phyloP scores from a whole-genome alignment of 2,113 vertebrate genomes.

The Stomatorhinus ivindoensis region DNA sequence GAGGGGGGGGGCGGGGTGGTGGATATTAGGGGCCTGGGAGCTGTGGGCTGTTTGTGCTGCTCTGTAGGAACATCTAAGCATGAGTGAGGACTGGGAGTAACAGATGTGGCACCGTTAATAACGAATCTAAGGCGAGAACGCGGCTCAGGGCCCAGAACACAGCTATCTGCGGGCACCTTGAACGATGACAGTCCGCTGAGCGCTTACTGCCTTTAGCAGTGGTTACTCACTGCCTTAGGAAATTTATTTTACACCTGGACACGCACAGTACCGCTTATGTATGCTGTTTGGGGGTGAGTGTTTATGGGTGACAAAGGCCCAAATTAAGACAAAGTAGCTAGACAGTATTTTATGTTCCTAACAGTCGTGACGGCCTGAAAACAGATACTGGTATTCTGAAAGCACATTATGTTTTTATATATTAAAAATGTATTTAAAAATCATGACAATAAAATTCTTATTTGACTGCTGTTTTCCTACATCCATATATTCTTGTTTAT shows the following conservation, averaged over 20 bases:
- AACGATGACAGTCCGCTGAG: slow-evolving; percentile 13
- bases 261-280: background rate
- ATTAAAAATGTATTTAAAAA: background rate
- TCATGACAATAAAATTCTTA: background rate
- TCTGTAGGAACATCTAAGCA: background rate
- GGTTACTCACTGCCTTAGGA: slow-evolving; percentile 26
- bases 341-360: background rate
- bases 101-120: slow-evolving; percentile 23
- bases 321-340: background rate
- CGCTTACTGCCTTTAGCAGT: slow-evolving; percentile 35
- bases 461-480: background rate
- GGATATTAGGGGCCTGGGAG: background rate
- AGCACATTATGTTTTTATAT: background rate
- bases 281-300: background rate
- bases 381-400: background rate
- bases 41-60: background rate
- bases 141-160: slow-evolving; percentile 23
- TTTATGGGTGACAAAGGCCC: background rate
- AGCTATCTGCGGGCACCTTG: slow-evolving; percentile 13
- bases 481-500: background rate
- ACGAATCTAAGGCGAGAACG: slow-evolving; percentile 17
- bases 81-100: background rate
- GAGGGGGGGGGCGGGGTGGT: background rate
- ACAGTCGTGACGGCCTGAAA: background rate
- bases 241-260: background rate